A percentile compares a stretch with the other conserved stretches of the same genome.
phyloP scores from a whole-genome alignment of 2,113 vertebrate genomes.

The Perognathus longimembris region DNA sequence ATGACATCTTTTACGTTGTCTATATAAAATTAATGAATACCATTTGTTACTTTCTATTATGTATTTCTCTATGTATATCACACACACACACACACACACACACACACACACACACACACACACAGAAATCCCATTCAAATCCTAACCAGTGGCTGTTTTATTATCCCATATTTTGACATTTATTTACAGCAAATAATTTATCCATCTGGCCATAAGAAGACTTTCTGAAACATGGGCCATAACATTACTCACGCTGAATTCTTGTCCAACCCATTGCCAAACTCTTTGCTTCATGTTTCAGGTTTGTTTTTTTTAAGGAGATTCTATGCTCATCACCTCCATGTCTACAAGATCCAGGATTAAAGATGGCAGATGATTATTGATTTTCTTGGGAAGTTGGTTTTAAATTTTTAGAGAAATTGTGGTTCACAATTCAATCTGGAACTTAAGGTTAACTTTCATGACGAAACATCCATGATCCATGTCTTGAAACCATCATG shows the following conservation, averaged over 20 bases:
- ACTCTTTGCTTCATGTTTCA: conserved; percentile 13
- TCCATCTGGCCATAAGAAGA: neutral
- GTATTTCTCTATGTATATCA: neutral
- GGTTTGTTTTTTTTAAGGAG: neutral
- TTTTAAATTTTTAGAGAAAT: conserved; percentile 66
- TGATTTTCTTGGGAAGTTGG: neutral
- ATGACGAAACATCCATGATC: neutral
- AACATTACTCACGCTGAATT: neutral
- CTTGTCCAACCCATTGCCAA: neutral
- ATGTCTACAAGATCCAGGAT: conserved; percentile 20
- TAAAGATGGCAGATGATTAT: neutral
- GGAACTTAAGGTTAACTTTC: conserved; percentile 51
- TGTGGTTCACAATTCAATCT: conserved; percentile 44
- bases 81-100: neutral
- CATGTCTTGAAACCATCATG: neutral
- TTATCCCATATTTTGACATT: neutral
- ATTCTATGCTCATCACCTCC: neutral
- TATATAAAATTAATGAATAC: conserved; percentile 18
- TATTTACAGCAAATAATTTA: neutral
- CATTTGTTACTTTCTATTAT: neutral
- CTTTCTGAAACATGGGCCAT: neutral
- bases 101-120: too few species aligned
- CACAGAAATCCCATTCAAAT: neutral
- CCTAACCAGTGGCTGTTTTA: neutral
- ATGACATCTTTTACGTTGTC: neutral